phyloP scores from a whole-genome alignment of 1,140 invertebrate genomes.

The Dermatophagoides farinae region DNA sequence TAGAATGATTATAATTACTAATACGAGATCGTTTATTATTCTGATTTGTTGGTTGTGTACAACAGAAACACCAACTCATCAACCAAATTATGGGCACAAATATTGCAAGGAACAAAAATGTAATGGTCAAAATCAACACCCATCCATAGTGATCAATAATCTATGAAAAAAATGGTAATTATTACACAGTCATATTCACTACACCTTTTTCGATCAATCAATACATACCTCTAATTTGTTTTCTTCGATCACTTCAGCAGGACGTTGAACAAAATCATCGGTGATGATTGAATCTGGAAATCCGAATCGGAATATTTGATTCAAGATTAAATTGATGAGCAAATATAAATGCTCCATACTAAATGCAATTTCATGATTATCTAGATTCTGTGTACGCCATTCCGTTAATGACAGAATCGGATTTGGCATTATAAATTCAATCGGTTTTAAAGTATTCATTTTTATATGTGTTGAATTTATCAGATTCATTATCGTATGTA shows the following conservation, averaged over 20 bases:
- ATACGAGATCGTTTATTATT: background rate
- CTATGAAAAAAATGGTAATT: background rate
- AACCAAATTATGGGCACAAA: background rate
- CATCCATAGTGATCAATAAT: background rate
- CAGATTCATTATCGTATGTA: background rate
- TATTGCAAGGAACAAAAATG: background rate
- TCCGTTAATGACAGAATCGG: background rate
- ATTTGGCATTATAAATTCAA: constrained; percentile 7
- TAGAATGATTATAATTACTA: background rate
- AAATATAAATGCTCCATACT: constrained; percentile 18
- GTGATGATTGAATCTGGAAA: constrained; percentile 11
- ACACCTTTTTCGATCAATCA: background rate
- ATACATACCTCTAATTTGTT: constrained; percentile 7
- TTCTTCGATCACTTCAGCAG: constrained; percentile 6
- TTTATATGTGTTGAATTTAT: background rate
- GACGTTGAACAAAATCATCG: constrained; percentile 13
- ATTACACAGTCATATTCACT: background rate
- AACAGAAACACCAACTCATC: background rate
- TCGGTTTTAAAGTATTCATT: background rate
- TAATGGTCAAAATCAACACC: background rate
- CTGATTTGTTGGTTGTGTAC: background rate
- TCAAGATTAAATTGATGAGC: constrained; percentile 9
- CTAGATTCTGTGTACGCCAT: background rate
- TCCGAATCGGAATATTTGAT: constrained; percentile 4
- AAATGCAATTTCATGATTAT: background rate